These are phyloP conservation scores for Mobula birostris DNA, from an alignment of 2,113 vertebrate genomes.

Conservation along the genomic window DNA sequence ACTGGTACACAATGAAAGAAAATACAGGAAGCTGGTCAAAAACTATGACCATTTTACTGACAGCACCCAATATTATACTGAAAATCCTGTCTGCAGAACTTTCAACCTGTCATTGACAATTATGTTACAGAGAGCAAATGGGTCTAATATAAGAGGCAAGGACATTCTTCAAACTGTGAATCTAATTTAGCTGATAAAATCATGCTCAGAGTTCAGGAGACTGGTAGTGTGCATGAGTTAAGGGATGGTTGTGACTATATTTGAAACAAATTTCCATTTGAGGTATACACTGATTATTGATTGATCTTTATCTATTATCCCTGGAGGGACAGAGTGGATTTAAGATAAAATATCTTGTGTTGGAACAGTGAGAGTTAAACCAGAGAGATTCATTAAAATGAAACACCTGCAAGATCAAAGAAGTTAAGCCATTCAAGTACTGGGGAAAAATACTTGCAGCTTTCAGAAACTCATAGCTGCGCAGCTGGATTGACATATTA, in stretches of 20 bases:
- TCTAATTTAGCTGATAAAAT: neutral
- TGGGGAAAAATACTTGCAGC: neutral
- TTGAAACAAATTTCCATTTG: neutral
- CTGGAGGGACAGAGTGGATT: neutral
- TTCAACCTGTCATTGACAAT: neutral
- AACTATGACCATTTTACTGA: neutral
- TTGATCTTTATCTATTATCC: neutral
- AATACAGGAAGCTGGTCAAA: neutral
- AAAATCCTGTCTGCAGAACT: neutral
- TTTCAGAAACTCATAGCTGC: neutral
- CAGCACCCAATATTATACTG: neutral
- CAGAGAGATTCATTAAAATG: neutral
- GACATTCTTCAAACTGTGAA: neutral
- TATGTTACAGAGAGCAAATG: neutral
- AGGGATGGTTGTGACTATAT: neutral
- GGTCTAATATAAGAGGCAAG: neutral
- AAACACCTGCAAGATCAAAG: neutral
- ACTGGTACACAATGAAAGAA: neutral
- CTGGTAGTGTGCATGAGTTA: neutral
- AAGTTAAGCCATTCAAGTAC: neutral
- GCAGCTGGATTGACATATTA: neutral
- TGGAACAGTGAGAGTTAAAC: neutral
- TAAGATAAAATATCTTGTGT: neutral
- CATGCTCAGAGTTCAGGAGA: neutral
- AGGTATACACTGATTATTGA: no score